These are phyloP conservation scores for Chiloscyllium plagiosum DNA, from an alignment of 2,113 vertebrate species.

Conservation along the genomic window DNA sequence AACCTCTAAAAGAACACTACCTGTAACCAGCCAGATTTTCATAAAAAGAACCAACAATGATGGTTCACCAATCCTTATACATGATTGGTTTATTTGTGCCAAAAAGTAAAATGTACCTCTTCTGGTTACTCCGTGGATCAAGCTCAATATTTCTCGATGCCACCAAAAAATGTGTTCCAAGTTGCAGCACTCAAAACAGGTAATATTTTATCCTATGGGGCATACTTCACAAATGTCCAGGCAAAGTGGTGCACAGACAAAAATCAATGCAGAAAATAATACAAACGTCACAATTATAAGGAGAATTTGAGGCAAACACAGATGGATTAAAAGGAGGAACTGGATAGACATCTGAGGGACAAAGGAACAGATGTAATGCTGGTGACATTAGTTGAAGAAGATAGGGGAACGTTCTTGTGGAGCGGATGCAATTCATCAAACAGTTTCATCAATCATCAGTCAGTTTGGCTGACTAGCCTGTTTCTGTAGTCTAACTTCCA, in stretches of 20 bases:
- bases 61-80: too few relatives aligned
- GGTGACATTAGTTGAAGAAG: background rate
- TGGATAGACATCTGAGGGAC: background rate
- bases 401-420: background rate
- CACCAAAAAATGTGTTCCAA: background rate
- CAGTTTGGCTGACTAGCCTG: background rate
- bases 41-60: too few relatives aligned
- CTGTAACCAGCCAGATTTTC: too few relatives aligned
- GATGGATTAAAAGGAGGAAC: background rate
- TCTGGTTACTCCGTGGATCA: background rate
- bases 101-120: too few relatives aligned
- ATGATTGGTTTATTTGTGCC: too few relatives aligned
- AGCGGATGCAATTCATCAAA: background rate
- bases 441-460: background rate
- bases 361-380: background rate
- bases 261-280: background rate
- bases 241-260: background rate
- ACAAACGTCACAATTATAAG: background rate
- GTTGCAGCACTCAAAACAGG: background rate
- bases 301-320: background rate
- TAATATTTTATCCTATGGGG: background rate
- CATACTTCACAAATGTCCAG: background rate
- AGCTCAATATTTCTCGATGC: background rate
- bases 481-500: background rate
- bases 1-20: too few relatives aligned